Base-by-base conservation (phyloP, 2,888 invertebrate genomes). In the Aromia moschata region DNA sequence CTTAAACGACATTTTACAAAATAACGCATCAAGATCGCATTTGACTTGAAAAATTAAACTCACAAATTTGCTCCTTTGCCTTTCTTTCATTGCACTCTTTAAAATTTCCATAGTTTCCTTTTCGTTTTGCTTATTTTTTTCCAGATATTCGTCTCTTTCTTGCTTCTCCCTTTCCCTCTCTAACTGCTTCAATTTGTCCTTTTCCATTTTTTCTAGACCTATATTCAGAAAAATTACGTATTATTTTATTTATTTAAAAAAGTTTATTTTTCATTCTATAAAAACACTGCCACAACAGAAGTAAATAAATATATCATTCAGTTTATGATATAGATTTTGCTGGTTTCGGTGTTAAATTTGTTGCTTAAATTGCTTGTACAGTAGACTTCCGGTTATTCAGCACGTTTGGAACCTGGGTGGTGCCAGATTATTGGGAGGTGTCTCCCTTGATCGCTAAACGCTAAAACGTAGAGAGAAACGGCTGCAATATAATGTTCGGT, bases 161-260 rank as follows among this genome's bases (percentile, higher is more conserved):
- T 85, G 84, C 72, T 85, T 84, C 69, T 89, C 87, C 64, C 89
- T 84, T 73, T 92, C 91, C 52, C 88, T 87, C 76, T 96, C 95
- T 68, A 93, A 84, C 65, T 95, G 94, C 72, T 89, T 91, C 74
- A 89, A 88, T 75, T 96, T 96, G 71, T 97, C 96, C 16, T 93
- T 85, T 79, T 98, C 98, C 94, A 98, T 97, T 84, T 98, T 98
- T 77, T 98, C 98, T 68, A 98, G 82, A 25, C 97, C 97, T 85
- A 85, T 84, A 65, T 38, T 33, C 25, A n/a, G 17, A 10, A 43
- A 2, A 43, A 38, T 41, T 4, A 12, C 55, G 1, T 55, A 9
- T 2, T 15, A 36, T 31, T 2, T 33, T n/a, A 44, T 17, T 17
- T 15, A 18, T 18, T 38, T n/a, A n/a, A n/a, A n/a, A n/a, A n/a